Evolutionary conservation across 2,888 invertebrate genomes (phyloP).

Genomic region (Platynereis dumerilii): DNA sequence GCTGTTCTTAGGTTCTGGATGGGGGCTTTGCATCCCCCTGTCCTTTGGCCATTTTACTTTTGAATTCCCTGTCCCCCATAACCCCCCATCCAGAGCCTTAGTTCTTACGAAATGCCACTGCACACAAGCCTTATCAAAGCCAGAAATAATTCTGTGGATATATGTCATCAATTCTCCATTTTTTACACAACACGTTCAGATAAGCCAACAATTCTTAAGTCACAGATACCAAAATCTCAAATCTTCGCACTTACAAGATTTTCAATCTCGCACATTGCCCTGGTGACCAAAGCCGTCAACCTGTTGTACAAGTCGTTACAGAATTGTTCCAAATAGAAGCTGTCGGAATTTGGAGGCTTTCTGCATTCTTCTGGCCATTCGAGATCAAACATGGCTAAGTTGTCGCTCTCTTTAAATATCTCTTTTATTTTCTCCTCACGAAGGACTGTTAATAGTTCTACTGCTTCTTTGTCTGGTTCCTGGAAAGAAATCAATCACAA

Average conservation of each 20-base stretch:
- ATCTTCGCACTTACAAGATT: conserved; percentile 11
- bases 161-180: too few relatives aligned
- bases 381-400: not conserved
- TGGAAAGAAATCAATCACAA: not conserved
- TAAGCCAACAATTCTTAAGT: too few relatives aligned
- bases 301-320: conserved; percentile 29
- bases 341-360: conserved; percentile 28
- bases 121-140: too few relatives aligned
- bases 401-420: not conserved
- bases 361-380: not conserved
- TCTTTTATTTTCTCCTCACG: conserved; percentile 15
- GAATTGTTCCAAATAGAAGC: conserved; percentile 35
- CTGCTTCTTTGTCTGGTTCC: conserved; percentile 35
- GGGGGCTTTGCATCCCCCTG: too few relatives aligned
- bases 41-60: too few relatives aligned
- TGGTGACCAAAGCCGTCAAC: conserved; percentile 33
- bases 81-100: too few relatives aligned
- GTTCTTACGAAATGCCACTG: too few relatives aligned
- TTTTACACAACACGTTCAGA: too few relatives aligned
- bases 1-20: too few relatives aligned
- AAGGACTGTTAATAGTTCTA: conserved; percentile 29
- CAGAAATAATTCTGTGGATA: too few relatives aligned
- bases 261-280: conserved; percentile 27
- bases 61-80: too few relatives aligned
- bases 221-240: too few relatives aligned